A percentile compares a stretch with the other conserved stretches of the same genome.
Conservation (phyloP, 2,113 vertebrate species). For the Tretioscincus oriximinensis region DNA sequence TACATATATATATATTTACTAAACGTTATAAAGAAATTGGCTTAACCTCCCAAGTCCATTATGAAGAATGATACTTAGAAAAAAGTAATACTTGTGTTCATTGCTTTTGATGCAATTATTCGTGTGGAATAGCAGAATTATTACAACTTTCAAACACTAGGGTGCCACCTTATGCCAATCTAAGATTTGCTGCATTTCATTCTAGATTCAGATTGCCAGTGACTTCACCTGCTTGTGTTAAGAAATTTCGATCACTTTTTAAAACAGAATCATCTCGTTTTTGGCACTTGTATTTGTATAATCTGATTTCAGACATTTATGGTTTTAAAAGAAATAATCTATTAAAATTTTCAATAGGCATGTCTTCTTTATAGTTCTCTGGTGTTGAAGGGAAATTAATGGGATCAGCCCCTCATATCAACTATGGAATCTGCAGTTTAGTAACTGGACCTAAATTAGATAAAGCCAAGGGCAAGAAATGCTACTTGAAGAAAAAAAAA, state of each 20-base stretch:
- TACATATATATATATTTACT: background rate
- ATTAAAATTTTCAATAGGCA: too few relatives aligned
- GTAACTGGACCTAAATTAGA: too few relatives aligned
- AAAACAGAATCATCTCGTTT: slow-evolving; percentile 31
- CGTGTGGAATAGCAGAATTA: slow-evolving; percentile 6
- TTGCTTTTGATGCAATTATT: slow-evolving; percentile 22
- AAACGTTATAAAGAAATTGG: background rate
- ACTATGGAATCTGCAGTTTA: too few relatives aligned
- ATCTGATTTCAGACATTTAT: slow-evolving; percentile 35
- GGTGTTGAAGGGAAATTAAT: too few relatives aligned
- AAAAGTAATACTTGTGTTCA: background rate
- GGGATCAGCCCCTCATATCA: too few relatives aligned
- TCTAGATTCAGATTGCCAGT: slow-evolving; percentile 43
- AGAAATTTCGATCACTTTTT: slow-evolving; percentile 41
- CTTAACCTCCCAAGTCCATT: background rate
- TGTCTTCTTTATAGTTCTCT: too few relatives aligned
- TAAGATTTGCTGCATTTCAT: slow-evolving; percentile 51
- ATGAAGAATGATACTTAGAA: background rate
- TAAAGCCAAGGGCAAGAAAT: too few relatives aligned
- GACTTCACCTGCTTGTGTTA: slow-evolving; percentile 22
- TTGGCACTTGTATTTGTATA: slow-evolving; percentile 45
- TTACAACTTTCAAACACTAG: slow-evolving; percentile 51
- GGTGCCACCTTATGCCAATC: slow-evolving; percentile 69
- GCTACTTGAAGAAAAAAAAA: too few relatives aligned
- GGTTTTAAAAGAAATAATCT: slow-evolving; percentile 31